These are phyloP conservation scores for Abrostola triplasia DNA, from an alignment of 2,888 invertebrate genomes.

Conservation along the genomic window DNA sequence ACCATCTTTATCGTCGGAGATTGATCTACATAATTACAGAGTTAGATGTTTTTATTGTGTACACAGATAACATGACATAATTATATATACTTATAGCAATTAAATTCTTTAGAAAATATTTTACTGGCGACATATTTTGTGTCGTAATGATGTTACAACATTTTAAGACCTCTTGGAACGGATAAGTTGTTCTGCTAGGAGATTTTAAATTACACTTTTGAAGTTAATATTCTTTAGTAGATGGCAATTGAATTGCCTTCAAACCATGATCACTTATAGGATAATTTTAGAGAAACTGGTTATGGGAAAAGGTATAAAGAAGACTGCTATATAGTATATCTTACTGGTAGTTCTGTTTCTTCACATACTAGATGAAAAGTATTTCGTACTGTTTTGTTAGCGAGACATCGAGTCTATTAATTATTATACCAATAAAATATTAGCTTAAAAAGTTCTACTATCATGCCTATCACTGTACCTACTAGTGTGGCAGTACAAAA, in stretches of 20 bases:
- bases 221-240: not conserved
- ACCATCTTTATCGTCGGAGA: constrained; percentile 48
- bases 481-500: not conserved
- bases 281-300: no score
- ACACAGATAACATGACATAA: constrained; percentile 51
- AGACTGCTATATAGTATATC: constrained; percentile 6
- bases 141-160: constrained; percentile 28
- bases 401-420: no score
- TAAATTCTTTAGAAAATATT: constrained; percentile 49
- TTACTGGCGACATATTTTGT: constrained; percentile 49
- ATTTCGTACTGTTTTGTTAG: no score
- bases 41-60: constrained; percentile 55
- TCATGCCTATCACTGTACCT: no score
- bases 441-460: no score
- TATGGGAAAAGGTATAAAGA: not conserved
- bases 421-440: no score
- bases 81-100: constrained; percentile 41
- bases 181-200: constrained; percentile 1
- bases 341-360: constrained; percentile 28
- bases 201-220: not conserved
- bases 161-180: not conserved
- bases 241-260: not conserved
- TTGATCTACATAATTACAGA: constrained; percentile 56
- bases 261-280: no score
- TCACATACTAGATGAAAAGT: no score